phyloP scores from a whole-genome alignment of 1,140 invertebrate species.

The Camponotus vicinus region DNA sequence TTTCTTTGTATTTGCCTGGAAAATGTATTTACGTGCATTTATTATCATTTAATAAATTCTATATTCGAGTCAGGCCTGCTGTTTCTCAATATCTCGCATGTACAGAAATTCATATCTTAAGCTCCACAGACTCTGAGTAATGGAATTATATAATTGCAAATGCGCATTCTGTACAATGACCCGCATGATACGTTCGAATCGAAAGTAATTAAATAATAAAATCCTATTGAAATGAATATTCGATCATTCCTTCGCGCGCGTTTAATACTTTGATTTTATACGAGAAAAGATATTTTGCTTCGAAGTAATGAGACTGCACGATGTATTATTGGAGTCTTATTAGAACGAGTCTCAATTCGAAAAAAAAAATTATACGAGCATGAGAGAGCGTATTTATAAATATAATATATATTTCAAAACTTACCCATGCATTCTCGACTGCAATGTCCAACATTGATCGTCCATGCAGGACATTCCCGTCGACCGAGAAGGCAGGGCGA shows the following conservation, averaged over 20 bases:
- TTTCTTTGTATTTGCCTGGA: too few species aligned
- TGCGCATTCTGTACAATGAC: background rate
- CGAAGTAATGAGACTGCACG: background rate
- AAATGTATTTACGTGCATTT: background rate
- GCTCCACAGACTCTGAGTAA: background rate
- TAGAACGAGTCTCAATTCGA: background rate
- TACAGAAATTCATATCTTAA: background rate
- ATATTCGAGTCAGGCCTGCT: background rate
- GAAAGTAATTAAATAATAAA: constrained; percentile 6
- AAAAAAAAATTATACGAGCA: background rate
- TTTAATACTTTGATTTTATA: background rate
- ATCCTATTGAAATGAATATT: background rate
- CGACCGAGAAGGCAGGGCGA: constrained; percentile 7
- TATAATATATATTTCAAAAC: background rate
- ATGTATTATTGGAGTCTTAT: background rate
- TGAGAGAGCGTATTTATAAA: background rate
- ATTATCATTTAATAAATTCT: background rate
- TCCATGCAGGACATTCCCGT: constrained; percentile 44
- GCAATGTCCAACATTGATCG: constrained; percentile 1
- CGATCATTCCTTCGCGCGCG: background rate
- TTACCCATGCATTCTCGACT: background rate
- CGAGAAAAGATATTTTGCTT: background rate
- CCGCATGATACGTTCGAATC: background rate
- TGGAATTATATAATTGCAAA: background rate
- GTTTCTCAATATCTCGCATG: background rate